A percentile compares a stretch with the other conserved stretches of the same genome.
Evolutionary conservation across 2,113 vertebrate species (phyloP).

Genomic region (Halichoeres trimaculatus): DNA sequence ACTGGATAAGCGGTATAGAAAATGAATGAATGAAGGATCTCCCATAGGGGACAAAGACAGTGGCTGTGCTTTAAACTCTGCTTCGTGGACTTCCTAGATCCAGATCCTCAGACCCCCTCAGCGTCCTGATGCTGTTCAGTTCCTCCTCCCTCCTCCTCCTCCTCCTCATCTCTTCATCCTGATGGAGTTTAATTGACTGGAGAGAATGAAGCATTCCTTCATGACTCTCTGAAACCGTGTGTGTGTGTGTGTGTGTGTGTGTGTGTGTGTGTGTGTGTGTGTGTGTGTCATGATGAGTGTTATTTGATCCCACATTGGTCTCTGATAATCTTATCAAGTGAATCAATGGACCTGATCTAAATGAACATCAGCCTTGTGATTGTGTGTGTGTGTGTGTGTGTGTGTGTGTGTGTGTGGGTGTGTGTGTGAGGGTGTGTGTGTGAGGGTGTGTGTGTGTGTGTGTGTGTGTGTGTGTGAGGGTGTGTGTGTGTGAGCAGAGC

Average conservation of each 20-base stretch:
- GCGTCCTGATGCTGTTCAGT: too few species aligned
- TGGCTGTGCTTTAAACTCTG: too few species aligned
- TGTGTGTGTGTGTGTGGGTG: background rate
- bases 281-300: background rate
- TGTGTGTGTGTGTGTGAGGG: background rate
- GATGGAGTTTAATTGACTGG: slow-evolving; percentile 7
- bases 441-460: background rate
- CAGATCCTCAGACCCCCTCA: too few species aligned
- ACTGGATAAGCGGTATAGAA: too few species aligned
- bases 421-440: slow-evolving; percentile 8
- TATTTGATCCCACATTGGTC: slow-evolving; percentile 12
- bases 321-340: slow-evolving; percentile 10
- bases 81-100: too few species aligned
- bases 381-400: background rate
- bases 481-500: background rate
- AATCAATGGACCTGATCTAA: background rate
- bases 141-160: background rate
- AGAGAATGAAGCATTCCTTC: background rate
- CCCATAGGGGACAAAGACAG: too few species aligned
- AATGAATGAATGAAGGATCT: too few species aligned
- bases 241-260: background rate
- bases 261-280: slow-evolving; percentile 1
- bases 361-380: background rate
- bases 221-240: background rate
- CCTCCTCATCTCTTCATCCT: background rate